phyloP scores from a whole-genome alignment of 2,113 vertebrate species.

The Oenanthe melanoleuca region DNA sequence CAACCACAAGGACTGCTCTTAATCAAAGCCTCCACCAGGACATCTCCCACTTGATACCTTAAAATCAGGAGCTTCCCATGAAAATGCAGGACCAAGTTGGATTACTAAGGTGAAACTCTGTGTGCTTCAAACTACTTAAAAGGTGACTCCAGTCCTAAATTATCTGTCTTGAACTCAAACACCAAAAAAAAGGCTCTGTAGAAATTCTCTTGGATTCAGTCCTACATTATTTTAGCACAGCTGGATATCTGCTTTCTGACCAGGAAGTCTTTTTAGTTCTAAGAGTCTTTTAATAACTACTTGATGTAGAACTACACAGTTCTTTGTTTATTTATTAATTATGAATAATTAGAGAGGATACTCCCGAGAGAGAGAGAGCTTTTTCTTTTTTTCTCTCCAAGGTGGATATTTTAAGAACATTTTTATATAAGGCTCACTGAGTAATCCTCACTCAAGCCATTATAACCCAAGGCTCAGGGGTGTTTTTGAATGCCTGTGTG shows the following conservation, averaged over 20 bases:
- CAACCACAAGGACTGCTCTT: not conserved
- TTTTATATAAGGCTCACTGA: not conserved
- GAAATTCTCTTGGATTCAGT: constrained; percentile 4
- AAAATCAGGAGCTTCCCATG: not conserved
- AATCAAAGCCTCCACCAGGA: not conserved
- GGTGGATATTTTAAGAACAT: constrained; percentile 7
- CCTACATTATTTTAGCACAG: constrained; percentile 49
- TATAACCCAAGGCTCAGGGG: not conserved
- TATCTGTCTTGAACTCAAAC: not conserved
- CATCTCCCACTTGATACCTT: not conserved
- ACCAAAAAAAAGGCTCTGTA: not conserved
- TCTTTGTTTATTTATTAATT: constrained; percentile 67
- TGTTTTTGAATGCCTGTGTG: not conserved
- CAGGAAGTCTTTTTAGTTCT: constrained; percentile 48
- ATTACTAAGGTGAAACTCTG: not conserved
- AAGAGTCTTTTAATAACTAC: constrained; percentile 54
- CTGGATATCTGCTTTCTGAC: constrained; percentile 47
- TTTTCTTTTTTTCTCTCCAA: not conserved
- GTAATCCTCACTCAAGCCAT: not conserved
- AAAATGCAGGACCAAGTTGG: not conserved
- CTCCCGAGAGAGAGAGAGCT: not conserved
- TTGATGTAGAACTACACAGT: constrained; percentile 12
- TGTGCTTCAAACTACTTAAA: not conserved
- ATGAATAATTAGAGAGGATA: constrained; percentile 51
- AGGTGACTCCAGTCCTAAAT: not conserved